These are phyloP conservation scores for Atta texana DNA, from an alignment of 1,140 invertebrate species.

Conservation along the genomic window DNA sequence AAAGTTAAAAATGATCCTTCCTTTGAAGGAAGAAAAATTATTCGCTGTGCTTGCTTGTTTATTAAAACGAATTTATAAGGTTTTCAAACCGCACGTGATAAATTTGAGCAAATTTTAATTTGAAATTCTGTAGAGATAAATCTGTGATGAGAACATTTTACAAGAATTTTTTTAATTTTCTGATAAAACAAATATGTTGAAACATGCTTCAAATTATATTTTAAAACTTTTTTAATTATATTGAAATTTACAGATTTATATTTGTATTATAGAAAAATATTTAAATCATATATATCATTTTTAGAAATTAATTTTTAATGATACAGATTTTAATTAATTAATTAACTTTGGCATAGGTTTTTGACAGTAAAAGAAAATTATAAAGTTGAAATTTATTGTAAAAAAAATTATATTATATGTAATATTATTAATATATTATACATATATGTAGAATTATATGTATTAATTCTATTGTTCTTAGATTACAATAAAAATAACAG, in stretches of 20 bases:
- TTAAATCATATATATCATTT: neutral
- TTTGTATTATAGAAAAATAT: neutral
- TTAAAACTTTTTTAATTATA: neutral
- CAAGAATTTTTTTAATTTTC: neutral
- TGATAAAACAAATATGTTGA: neutral
- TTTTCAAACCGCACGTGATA: neutral
- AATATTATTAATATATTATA: too few relatives aligned
- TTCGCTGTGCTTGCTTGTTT: neutral
- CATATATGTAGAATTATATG: too few relatives aligned
- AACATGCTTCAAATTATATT: neutral
- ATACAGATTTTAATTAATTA: neutral
- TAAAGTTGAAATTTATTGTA: conserved; percentile 8
- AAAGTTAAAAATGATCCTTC: neutral
- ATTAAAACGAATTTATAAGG: conserved; percentile 25
- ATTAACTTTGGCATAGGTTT: neutral
- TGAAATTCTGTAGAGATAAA: conserved; percentile 21
- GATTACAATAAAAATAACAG: neutral
- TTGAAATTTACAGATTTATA: neutral
- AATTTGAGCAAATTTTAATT: conserved; percentile 37
- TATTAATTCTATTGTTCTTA: neutral
- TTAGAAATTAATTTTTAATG: neutral
- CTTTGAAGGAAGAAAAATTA: conserved; percentile 19
- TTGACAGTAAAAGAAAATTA: neutral
- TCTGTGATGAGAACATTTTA: neutral
- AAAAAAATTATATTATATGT: neutral